Evolutionary conservation across 2,797 vertebrate species (phyloP), one percentile per base, ranked within the genome.

Genomic region (Passerculus sandwichensis): DNA sequence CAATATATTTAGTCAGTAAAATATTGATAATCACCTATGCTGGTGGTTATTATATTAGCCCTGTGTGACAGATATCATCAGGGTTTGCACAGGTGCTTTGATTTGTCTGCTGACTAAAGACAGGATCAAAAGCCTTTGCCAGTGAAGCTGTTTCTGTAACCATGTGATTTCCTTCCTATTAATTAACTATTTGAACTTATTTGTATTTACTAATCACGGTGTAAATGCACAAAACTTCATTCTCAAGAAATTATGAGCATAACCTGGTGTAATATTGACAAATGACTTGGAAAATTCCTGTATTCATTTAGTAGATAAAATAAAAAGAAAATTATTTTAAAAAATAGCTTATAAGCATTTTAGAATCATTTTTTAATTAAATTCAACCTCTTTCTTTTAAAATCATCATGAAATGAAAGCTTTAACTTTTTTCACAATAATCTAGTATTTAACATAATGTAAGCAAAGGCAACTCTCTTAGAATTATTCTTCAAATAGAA

Each of bases 401-500:
- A 69, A 4, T 5, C 3, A 3, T 3, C 16, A 36, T 38, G 29
- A 38, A 7, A 53, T 40, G 2, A 5, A 40, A 7, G 9, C 5
- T 85, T 83, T 72, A 40, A 16, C 3, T 18, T 50, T 70, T 85
- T 66, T 56, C 20, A 10, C 13, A 74, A 5, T 15, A 26, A 73
- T 29, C 1, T 26, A 36, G 4, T 42, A 71, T 66, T 72, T 42
- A 59, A 61, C 27, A 73, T 88, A 80, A 67, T 38, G 1, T 19
- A 71, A 92, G 22, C 15, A 53, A 5, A 62, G 3, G 5, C 51
- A 59, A 27, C 17, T 40, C 6, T 81, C 3, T 73, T 59, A n/a
- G 16, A 91, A 27, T 2, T n/a, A 53, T 77, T 85, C 70, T 88
- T n/a, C 32, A 61, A 65, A 45, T 34, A 34, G 15, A 69, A 17